Conservation (phyloP, 2,797 vertebrate species). For the Urocyon cinereoargenteus region DNA sequence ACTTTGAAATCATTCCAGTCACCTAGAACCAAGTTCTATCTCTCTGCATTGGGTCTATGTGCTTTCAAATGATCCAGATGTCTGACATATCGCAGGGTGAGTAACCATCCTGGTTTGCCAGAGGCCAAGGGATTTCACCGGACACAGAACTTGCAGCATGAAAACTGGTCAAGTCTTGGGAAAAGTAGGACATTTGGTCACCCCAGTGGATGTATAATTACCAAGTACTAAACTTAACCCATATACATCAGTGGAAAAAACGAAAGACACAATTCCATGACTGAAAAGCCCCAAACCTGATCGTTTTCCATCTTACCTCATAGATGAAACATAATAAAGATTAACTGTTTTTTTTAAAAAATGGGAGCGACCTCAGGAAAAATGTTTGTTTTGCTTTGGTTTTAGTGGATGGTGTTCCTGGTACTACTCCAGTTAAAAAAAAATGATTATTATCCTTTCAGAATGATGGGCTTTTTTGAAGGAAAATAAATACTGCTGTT, state of each 20-base stretch:
- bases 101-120: neutral
- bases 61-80: neutral
- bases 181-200: neutral
- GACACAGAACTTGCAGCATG: neutral
- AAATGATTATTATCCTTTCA: neutral
- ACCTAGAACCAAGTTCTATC: neutral
- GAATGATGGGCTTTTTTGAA: neutral
- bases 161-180: neutral
- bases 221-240: neutral
- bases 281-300: neutral
- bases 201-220: neutral
- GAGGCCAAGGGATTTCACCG: neutral
- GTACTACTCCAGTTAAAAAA: neutral
- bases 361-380: neutral
- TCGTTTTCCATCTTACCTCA: neutral
- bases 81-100: neutral
- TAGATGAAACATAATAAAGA: neutral
- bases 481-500: neutral
- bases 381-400: neutral
- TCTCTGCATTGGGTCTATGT: neutral
- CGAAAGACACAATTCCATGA: neutral
- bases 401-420: neutral
- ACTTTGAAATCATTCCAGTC: neutral
- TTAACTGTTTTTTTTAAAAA: neutral
- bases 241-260: neutral